Base-by-base conservation (phyloP, 2,888 invertebrate genomes). In the Pyrgus malvae region DNA sequence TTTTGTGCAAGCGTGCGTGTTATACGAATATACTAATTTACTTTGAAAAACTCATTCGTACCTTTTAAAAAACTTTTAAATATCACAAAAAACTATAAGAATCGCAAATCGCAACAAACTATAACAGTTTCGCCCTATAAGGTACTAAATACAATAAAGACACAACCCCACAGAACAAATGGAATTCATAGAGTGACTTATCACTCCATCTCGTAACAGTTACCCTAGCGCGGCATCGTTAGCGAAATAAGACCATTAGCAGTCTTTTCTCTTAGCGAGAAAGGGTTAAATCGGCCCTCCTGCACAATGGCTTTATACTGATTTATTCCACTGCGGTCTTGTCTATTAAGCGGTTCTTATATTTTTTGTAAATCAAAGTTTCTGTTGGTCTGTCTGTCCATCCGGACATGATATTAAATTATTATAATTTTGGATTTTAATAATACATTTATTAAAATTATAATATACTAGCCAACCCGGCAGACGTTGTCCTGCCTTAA, bases 231-330 rank as follows among this genome's bases (percentile, higher is more conserved):
- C 75, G 80, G 78, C 85, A 85, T 88, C 88, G 88, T 89, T 89
- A 90, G 74, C 81, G 80, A 80, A 88, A 89, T 90, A 90, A 89
- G 87, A 86, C 90, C 83, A 90, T 89, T 90, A 90, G 77, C 80
- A 87, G 80, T 80, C 88, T 81, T 88, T 89, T 89, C 89, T 89
- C 83, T 89, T 88, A 87, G 80, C 75, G 59, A 60, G 84, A 82
- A 88, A 87, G 89, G 89, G 89, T 88, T 87, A 83, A 88, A 86
- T 76, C 83, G 80, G 83, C 85, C 83, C 85, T 83, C 74, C 69
- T 76, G 73, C 74, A 84, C 83, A 84, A 86, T 85, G 72, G 83
- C 81, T 82, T 83, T 83, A 88, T 45, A 53, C 29, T 16, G 29
- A 38, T 45, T n/a, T 45, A 38, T 45, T 53, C 53, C 53, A 31